Base-by-base conservation (phyloP, 2,113 vertebrate species). In the Zosterops borbonicus region DNA sequence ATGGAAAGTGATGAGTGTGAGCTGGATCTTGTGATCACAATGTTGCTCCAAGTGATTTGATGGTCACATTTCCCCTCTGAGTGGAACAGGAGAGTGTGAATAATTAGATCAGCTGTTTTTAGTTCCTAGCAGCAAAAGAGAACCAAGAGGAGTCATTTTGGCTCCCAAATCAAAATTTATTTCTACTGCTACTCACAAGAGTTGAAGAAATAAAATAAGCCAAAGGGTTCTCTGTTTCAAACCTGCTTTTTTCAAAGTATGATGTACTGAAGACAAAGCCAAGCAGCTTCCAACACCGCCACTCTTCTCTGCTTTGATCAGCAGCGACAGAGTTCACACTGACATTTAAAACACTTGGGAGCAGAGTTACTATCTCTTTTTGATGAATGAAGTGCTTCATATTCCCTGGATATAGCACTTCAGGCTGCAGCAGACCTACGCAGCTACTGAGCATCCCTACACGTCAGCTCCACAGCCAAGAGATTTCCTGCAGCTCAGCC, bases 281-380 rank as follows among this genome's bases (percentile, higher is more conserved):
- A 49, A 64, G 70, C 0, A 0, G 37, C 53, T 84, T 89, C 77
- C 49, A 68, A 53, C 1, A 0, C 73, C 1, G 0, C 33, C 31
- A 44, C 58, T 85, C 52, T 56, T 76, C 77, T 56, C 75, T 0
- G 8, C 89, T 89, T 74, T 71, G 35, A 76, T 79, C 87, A 69
- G 53, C 17, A 2, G 87, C 1, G 0, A 63, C 20, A 56, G 71
- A 68, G 65, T n/a, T 91, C 92, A 83, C 33, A 6, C 35, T 70
- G 74, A 84, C 86, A 55, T 60, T 80, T 87, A 68, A 71, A 78
- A 77, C 68, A 50, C 77, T 49, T 1, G 0, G 41, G 60, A 76
- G 58, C 64, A 82, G 73, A 67, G 37, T 50, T 50, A 50, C 41
- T 25, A 76, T 53, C 63, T 97, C 83, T 39, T 84, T 70, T 24